Conservation (phyloP, 1,140 invertebrate genomes). For the roundworm (Caenorhabditis elegans) region DNA sequence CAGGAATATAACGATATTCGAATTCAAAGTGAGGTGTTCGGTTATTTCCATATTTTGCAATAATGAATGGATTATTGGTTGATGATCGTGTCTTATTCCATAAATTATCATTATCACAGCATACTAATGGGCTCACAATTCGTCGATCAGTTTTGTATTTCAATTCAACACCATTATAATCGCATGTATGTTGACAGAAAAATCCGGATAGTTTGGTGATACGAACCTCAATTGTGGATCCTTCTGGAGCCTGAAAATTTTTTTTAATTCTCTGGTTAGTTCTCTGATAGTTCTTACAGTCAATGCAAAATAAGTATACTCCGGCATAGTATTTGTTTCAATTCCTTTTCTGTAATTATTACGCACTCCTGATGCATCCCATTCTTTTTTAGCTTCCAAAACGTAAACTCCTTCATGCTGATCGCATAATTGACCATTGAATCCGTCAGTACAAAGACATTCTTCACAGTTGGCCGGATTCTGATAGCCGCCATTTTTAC, state of each 20-base stretch:
- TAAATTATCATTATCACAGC: neutral
- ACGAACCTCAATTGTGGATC: neutral
- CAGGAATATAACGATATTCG: neutral
- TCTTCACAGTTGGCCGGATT: neutral
- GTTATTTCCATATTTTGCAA: neutral
- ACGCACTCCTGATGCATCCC: neutral
- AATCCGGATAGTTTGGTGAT: neutral
- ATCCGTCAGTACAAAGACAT: neutral
- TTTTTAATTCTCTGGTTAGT: too few species aligned
- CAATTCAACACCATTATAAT: neutral
- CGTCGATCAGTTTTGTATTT: neutral
- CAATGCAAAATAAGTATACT: too few species aligned
- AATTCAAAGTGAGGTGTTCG: neutral
- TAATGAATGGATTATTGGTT: neutral
- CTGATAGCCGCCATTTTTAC: neutral
- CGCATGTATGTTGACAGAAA: neutral
- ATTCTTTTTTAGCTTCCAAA: neutral
- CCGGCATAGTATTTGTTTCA: neutral
- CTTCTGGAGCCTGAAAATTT: neutral
- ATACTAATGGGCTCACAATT: neutral
- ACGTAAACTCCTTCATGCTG: neutral
- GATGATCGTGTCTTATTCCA: slow-evolving; percentile 2
- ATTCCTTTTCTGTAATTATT: neutral
- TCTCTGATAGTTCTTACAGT: too few species aligned
- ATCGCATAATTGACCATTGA: neutral